Percentiles rank a stretch among this genome's conserved stretches.
Conservation (phyloP, 2,797 vertebrate species). For the Enteromius paludinosus region DNA sequence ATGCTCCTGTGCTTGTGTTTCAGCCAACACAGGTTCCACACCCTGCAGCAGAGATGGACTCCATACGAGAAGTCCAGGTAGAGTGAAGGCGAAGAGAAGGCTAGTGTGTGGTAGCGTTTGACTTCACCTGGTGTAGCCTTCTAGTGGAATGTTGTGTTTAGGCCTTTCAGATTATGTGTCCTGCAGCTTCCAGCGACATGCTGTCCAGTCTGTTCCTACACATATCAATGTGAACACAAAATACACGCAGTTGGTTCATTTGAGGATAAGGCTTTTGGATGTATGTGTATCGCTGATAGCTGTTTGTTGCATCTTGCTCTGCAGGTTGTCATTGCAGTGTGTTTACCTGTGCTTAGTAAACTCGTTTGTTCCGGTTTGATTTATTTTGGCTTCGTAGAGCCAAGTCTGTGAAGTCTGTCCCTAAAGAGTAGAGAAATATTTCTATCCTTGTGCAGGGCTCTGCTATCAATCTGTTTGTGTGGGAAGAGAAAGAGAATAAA, state of each 20-base stretch:
- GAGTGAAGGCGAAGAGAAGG: constrained; percentile 59
- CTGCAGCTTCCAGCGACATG: constrained; percentile 56
- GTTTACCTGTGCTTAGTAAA: constrained; percentile 58
- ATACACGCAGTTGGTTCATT: neutral
- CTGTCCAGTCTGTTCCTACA: constrained; percentile 49
- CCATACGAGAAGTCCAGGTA: constrained; percentile 71
- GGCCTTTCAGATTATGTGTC: constrained; percentile 54
- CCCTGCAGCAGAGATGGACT: constrained; percentile 68
- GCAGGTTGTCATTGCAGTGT: constrained; percentile 50
- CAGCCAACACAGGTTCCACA: constrained; percentile 68
- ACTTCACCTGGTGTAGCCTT: constrained; percentile 54
- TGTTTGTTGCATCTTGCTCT: constrained; percentile 59
- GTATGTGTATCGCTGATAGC: constrained; percentile 57
- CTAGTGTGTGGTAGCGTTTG: constrained; percentile 58
- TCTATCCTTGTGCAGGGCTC: constrained; percentile 42
- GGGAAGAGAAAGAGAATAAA: constrained; percentile 20
- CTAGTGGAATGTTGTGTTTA: constrained; percentile 54
- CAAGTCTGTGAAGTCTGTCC: constrained; percentile 62
- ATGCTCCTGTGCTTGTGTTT: constrained; percentile 64
- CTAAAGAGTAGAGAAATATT: constrained; percentile 50
- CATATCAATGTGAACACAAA: constrained; percentile 32
- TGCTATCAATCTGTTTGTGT: constrained; percentile 49
- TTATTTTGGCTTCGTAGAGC: constrained; percentile 60
- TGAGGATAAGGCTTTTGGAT: constrained; percentile 52
- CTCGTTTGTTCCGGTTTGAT: constrained; percentile 53